phyloP scores from a whole-genome alignment of 64 coral and sea anemone species.

The Pachyseris speciosa region DNA sequence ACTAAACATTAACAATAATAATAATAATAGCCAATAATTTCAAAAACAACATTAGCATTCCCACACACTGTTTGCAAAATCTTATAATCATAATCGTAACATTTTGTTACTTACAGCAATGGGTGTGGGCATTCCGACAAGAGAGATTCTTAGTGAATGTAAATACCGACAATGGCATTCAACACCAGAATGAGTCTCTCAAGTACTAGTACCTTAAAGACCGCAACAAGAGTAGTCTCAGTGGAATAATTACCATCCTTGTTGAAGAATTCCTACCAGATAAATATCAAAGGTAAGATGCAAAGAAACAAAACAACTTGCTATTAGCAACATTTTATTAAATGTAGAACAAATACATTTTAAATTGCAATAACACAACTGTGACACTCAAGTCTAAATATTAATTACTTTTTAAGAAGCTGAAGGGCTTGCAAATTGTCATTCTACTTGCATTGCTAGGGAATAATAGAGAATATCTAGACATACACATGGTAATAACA shows the following conservation, averaged over 20 bases:
- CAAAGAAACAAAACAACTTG: background rate
- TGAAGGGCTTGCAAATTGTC: too few species aligned
- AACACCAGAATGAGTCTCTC: conserved; percentile 51
- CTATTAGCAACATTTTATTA: background rate
- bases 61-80: too few species aligned
- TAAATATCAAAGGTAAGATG: conserved; percentile 54
- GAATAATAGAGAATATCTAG: too few species aligned
- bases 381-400: too few species aligned
- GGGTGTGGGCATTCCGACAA: conserved; percentile 63
- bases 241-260: conserved; percentile 55
- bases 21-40: too few species aligned
- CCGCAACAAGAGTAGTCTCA: conserved; percentile 65
- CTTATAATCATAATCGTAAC: too few species aligned
- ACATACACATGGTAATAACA: too few species aligned
- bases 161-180: conserved; percentile 64
- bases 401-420: too few species aligned
- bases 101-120: conserved; percentile 58
- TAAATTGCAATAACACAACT: background rate
- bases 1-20: too few species aligned
- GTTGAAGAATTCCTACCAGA: conserved; percentile 68
- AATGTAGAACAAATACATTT: background rate
- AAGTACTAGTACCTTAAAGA: conserved; percentile 58
- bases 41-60: too few species aligned
- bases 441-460: too few species aligned
- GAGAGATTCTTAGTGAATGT: conserved; percentile 44